Conservation (phyloP, 2,797 vertebrate species). For the Coccyzus lansbergi region DNA sequence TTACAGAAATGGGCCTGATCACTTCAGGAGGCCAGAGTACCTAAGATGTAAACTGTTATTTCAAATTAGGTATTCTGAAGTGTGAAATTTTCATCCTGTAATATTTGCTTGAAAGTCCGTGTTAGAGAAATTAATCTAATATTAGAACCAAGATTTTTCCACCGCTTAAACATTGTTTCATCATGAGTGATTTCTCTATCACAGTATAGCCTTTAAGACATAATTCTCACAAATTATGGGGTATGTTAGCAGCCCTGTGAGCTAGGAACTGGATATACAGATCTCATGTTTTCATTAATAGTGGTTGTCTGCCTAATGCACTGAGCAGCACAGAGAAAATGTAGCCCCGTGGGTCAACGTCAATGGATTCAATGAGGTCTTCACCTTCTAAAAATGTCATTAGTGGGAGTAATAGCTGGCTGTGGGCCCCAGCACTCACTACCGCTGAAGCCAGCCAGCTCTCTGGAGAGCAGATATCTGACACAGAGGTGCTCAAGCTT, state of each 20-base stretch:
- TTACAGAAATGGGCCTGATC: background rate
- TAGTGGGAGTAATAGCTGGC: conserved; percentile 49
- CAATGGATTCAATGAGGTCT: conserved; percentile 53
- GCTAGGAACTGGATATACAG: conserved; percentile 46
- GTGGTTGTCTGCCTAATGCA: conserved; percentile 55
- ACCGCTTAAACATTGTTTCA: conserved; percentile 46
- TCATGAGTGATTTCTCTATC: conserved; percentile 38
- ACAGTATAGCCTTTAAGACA: conserved; percentile 29
- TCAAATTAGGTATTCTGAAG: conserved; percentile 26
- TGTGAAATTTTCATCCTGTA: conserved; percentile 44
- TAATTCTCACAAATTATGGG: conserved; percentile 65
- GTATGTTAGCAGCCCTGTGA: conserved; percentile 26
- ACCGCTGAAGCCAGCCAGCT: background rate
- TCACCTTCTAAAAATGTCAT: conserved; percentile 67
- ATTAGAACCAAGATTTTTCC: conserved; percentile 37
- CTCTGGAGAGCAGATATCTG: background rate
- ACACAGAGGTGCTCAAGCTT: background rate
- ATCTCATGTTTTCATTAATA: conserved; percentile 58
- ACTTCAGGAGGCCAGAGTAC: background rate
- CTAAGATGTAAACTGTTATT: background rate
- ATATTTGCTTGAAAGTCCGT: background rate
- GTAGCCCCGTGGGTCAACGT: conserved; percentile 35
- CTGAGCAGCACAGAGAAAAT: conserved; percentile 44
- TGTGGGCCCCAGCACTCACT: background rate
- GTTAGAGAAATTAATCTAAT: conserved; percentile 40